Percentiles rank a stretch among this genome's conserved stretches.
Conservation (phyloP, 2,113 vertebrate species). For the Campylorhamphus procurvoides region DNA sequence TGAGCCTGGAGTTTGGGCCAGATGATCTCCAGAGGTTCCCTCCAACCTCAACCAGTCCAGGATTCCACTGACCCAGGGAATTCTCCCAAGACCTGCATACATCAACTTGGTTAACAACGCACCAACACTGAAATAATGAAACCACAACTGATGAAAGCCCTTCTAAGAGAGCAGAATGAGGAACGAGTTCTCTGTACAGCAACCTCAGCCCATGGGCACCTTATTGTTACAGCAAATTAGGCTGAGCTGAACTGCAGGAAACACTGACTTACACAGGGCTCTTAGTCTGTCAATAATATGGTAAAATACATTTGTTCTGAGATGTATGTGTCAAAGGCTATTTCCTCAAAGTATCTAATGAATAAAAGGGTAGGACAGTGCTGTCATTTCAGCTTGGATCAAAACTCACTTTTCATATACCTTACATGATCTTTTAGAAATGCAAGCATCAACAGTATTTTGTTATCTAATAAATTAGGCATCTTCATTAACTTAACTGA, state of each 20-base stretch:
- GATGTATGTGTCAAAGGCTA: constrained; percentile 24
- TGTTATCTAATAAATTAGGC: not conserved
- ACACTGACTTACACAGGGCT: not conserved
- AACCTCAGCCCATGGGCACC: not conserved
- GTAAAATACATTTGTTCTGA: constrained; percentile 37
- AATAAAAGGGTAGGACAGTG: constrained; percentile 51
- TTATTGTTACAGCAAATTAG: not conserved
- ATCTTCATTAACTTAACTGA: not conserved
- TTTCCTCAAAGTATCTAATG: constrained; percentile 42
- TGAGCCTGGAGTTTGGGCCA: not conserved
- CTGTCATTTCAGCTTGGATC: constrained; percentile 53
- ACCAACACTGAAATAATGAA: not conserved
- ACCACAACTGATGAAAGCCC: not conserved
- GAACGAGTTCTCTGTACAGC: not conserved
- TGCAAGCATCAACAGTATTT: not conserved
- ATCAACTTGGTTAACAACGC: not conserved
- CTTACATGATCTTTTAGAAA: not conserved
- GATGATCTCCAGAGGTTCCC: not conserved
- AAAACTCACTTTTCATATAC: constrained; percentile 14
- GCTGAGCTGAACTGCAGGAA: not conserved
- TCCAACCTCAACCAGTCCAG: not conserved
- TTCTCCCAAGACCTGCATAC: rapidly evolving
- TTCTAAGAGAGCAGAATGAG: not conserved
- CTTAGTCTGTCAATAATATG: constrained; percentile 27
- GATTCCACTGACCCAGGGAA: not conserved